These are phyloP conservation scores for Leuciscus idus DNA, from an alignment of 2,113 vertebrate genomes.

Conservation along the genomic window DNA sequence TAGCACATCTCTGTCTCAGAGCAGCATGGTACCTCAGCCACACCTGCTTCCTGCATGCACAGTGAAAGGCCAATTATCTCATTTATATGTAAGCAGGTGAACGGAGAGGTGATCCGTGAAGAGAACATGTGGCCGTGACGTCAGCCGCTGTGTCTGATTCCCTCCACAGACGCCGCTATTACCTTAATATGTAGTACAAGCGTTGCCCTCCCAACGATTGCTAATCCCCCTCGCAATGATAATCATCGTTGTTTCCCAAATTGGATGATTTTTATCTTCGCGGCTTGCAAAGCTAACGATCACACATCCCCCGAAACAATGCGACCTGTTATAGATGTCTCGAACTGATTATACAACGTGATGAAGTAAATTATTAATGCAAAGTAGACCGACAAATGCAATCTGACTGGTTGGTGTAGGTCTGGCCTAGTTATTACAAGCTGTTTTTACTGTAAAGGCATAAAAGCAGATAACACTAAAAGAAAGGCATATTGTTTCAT, in stretches of 20 bases:
- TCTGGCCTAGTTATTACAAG: constrained; percentile 5
- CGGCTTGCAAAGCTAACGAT: constrained; percentile 8
- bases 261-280: constrained; percentile 5
- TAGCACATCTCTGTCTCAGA: constrained; percentile 48
- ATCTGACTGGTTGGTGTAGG: constrained; percentile 10
- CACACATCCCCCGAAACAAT: neutral
- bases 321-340: constrained; percentile 25
- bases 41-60: neutral
- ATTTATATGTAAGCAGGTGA: constrained; percentile 36
- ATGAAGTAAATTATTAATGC: constrained; percentile 55
- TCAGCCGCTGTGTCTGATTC: neutral
- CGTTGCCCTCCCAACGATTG: neutral
- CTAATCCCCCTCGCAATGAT: neutral
- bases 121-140: constrained; percentile 11
- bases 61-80: constrained; percentile 42
- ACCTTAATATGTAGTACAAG: constrained; percentile 10
- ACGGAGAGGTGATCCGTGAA: constrained; percentile 27
- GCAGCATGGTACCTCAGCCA: constrained; percentile 16
- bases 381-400: constrained; percentile 18
- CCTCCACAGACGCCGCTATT: neutral
- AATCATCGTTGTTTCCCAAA: constrained; percentile 11
- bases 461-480: constrained; percentile 7
- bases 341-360: constrained; percentile 39
- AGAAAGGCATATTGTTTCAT: neutral
- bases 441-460: constrained; percentile 14